Evolutionary conservation across 1,140 invertebrate genomes (phyloP).

Genomic region (Hesperophylax magnus): DNA sequence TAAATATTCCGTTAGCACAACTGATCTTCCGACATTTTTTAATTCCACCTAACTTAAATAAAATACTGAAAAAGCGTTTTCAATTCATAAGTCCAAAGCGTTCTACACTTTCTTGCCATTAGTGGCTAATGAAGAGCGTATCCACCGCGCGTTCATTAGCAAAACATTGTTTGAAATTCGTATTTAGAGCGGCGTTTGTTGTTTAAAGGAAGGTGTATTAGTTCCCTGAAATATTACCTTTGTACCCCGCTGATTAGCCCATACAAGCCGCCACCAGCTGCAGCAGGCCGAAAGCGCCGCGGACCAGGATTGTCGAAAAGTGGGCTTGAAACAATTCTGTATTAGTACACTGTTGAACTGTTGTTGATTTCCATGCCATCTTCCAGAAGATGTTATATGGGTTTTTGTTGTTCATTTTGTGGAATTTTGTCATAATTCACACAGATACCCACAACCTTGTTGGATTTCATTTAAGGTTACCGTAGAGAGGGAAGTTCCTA

Average conservation of each 20-base stretch:
- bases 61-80: too few species aligned
- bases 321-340: not conserved
- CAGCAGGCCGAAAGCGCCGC: not conserved
- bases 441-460: too few species aligned
- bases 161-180: constrained; percentile 28
- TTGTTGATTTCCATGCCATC: not conserved
- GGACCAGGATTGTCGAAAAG: not conserved
- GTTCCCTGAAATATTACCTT: constrained; percentile 26
- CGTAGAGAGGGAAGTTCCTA: too few species aligned
- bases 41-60: too few species aligned
- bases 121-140: not conserved
- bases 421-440: too few species aligned
- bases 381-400: not conserved
- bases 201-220: constrained; percentile 28
- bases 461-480: too few species aligned
- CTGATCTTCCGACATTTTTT: too few species aligned
- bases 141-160: constrained; percentile 19
- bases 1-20: too few species aligned
- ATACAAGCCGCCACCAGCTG: not conserved
- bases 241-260: constrained; percentile 4
- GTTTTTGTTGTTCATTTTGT: too few species aligned
- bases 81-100: too few species aligned
- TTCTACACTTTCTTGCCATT: too few species aligned
- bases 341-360: not conserved
- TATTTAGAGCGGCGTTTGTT: constrained; percentile 12